A percentile compares a stretch with the other conserved stretches of the same genome.
Evolutionary conservation across 2,113 vertebrate species (phyloP).

Genomic region (Zosterops lateralis): DNA sequence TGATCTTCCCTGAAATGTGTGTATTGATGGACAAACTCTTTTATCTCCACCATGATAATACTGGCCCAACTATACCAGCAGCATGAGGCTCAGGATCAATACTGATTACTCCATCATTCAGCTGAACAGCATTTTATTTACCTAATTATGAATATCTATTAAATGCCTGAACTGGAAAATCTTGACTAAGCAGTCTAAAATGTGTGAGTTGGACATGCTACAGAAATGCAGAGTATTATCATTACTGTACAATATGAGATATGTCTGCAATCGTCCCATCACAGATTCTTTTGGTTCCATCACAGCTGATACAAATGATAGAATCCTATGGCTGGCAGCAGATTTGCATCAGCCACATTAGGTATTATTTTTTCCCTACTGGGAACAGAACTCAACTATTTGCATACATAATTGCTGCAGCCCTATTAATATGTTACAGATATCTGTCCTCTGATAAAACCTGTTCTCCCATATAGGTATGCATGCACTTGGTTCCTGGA

Average conservation of each 20-base stretch:
- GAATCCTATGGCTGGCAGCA: neutral
- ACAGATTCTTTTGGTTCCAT: neutral
- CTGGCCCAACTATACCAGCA: neutral
- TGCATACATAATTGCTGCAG: neutral
- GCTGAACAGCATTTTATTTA: slow-evolving; percentile 7
- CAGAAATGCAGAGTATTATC: neutral
- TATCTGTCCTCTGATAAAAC: neutral
- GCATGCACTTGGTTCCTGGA: neutral
- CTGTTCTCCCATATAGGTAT: neutral
- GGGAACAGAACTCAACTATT: neutral
- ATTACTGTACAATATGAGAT: neutral
- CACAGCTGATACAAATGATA: neutral
- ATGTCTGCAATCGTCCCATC: neutral
- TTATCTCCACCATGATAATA: neutral
- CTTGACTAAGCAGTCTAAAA: neutral
- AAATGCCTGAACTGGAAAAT: neutral
- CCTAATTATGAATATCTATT: neutral
- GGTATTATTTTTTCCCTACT: neutral
- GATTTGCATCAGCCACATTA: neutral
- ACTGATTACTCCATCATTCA: neutral
- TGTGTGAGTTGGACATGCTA: rapidly evolving
- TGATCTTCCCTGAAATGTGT: neutral
- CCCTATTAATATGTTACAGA: neutral
- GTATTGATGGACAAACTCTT: neutral
- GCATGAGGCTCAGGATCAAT: neutral